Percentiles rank a stretch among this genome's conserved stretches.
Evolutionary conservation across 35 echinoderm and acorn worm species (phyloP).

Genomic region (Heliocidaris tuberculata): DNA sequence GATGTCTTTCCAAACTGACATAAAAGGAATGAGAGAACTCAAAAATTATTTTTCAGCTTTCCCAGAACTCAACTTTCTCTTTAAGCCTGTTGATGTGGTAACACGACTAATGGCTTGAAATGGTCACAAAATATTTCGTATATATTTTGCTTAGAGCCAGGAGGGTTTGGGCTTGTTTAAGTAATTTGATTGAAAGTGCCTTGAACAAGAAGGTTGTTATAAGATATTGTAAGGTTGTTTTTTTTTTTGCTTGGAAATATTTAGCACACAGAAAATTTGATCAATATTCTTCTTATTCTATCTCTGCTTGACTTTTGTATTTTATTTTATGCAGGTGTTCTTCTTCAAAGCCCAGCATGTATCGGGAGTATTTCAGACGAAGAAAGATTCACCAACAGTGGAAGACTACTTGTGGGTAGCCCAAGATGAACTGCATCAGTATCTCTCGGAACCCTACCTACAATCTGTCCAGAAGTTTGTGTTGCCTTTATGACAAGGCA

Average conservation of each 20-base stretch:
- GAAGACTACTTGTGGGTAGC: conserved; percentile 81
- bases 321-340: conserved; percentile 74
- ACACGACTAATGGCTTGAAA: not conserved
- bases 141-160: no score
- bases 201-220: no score
- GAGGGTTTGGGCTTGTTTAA: no score
- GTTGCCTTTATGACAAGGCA: conserved; percentile 48
- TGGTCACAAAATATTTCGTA: no score
- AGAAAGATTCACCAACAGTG: conserved; percentile 34
- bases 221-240: no score
- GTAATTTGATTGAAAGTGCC: no score
- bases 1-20: no score
- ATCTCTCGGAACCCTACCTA: conserved; percentile 66
- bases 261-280: no score
- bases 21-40: not conserved
- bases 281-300: no score
- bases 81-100: not conserved
- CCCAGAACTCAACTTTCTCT: no score
- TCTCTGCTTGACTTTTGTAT: not conserved
- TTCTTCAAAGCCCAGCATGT: conserved; percentile 89
- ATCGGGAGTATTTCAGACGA: conserved; percentile 59
- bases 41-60: no score
- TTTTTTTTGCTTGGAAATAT: no score
- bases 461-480: conserved; percentile 79
- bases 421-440: conserved; percentile 74